Evolutionary conservation across 1,140 invertebrate species (phyloP), one percentile per base, ranked within the genome.

Genomic region (Glossosoma conforme): DNA sequence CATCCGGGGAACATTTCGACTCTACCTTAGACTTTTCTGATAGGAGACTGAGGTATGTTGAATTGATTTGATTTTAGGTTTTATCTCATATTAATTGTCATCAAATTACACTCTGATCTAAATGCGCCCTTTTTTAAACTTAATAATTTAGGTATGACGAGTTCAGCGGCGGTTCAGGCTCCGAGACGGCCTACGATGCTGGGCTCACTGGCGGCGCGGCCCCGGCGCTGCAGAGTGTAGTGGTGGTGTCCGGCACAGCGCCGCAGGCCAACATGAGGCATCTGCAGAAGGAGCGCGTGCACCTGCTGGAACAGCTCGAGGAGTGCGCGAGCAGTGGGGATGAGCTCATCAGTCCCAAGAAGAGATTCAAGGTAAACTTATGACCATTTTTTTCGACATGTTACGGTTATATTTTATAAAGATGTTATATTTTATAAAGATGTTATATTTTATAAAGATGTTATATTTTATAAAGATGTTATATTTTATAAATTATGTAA

Each of bases 261-360:
- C 62, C 65, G 8, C 61, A 65, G 2, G 60, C 70, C 13, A 57
- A 85, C 61, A 84, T 86, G 38, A 65, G 80, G 33, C 79, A 84
- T 59, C 69, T 85, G 33, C 82, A 86, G 60, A 86, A 86, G 64
- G 83, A 84, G 62, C 75, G 83, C 30, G 81, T 81, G 3, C 82
- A 81, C 61, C 70, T 85, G 21, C 62, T 85, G 15, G 84, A 86
- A 62, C 83, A 86, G 61, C 71, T 85, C 28, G 84, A 86, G 61
- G 83, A 86, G 57, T 84, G 81, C 68, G 78, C 77, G 45, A 86
- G 84, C 60, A 84, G 83, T 60, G 83, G 83, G 25, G 82, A 84
- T 64, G 82, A 84, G 62, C 67, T 76, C 46, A 72, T 80, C 51
- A 79, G 80, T 60, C 79, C 78, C 20, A 81, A 82, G 60, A 85